Evolutionary conservation across 2,113 vertebrate species (phyloP), one percentile per base, ranked within the genome.

Genomic region (Anguilla rostrata): DNA sequence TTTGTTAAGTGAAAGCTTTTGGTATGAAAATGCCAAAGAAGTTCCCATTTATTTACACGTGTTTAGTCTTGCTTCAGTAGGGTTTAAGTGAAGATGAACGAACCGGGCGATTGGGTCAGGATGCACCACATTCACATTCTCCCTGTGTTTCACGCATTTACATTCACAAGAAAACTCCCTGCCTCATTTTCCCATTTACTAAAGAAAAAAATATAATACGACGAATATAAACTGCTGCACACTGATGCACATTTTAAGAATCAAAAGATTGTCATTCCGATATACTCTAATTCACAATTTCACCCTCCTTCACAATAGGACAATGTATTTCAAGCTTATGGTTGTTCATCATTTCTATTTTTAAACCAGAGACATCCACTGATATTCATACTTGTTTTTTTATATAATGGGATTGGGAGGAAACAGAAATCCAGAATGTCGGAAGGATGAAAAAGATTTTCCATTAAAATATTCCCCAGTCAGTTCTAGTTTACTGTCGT

Each of bases 391-490:
- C 82, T 82, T 20, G 9, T 81, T 46, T 83, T 60, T 82, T 83
- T 84, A 7, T 71, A 83, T 90, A 63, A 89, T 81, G 84, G 85
- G 90, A 89, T 88, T 66, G 41, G 57, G 43, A 87, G 83, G 81
- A 91, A 66, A 87, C 56, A 56, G 63, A 75, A 85, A 57, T 26
- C 71, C 85, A 71, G 26, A 49, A 78, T 88, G 90, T 87, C 26
- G 86, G 78, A 78, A 78, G 78, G 82, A 84, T 89, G 82, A 43
- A 46, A 84, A 75, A 71, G 84, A 75, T 86, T 86, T 86, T 86
- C 53, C 57, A 60, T 34, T 83, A 78, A 88, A 88, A 87, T 82
- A 86, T 88, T 86, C 81, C 81, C 57, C 81, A 78, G 86, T 90
- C 86, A 87, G 86, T 78, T 84, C 49, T 84, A 83, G 79, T 88